Percentiles rank a stretch among this genome's conserved stretches.
Conservation (phyloP, 1,140 invertebrate species). For the Calephelis virginiensis region DNA sequence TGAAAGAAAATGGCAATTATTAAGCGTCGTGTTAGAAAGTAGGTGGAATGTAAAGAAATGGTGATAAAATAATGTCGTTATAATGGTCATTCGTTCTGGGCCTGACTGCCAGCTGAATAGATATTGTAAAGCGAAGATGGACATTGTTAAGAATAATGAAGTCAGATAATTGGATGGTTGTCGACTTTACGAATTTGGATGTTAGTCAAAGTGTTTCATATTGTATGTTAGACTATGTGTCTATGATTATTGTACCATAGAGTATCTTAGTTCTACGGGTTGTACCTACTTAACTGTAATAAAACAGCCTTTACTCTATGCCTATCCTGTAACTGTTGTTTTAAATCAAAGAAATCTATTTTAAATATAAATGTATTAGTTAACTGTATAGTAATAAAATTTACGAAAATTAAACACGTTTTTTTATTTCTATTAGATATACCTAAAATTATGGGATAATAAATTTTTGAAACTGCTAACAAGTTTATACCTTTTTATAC, state of each 20-base stretch:
- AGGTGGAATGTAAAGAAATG: no score
- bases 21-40: no score
- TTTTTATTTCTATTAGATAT: constrained; percentile 14
- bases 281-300: constrained; percentile 30
- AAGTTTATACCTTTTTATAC: no score
- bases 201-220: neutral
- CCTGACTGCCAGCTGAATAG: no score
- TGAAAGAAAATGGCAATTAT: no score
- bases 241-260: neutral
- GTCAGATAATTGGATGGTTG: no score
- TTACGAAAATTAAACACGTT: constrained; percentile 22
- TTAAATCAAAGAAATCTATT: constrained; percentile 69
- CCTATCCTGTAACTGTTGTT: constrained; percentile 47
- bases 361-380: constrained; percentile 75
- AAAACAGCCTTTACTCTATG: constrained; percentile 18
- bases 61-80: no score
- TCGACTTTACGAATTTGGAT: neutral
- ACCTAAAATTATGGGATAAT: no score
- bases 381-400: constrained; percentile 68
- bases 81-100: no score
- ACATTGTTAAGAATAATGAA: no score
- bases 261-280: neutral
- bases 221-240: neutral
- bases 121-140: no score
- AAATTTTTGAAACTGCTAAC: no score